Base-by-base conservation (phyloP, 2,797 vertebrate species). In the Enteromius trimaculatus region DNA sequence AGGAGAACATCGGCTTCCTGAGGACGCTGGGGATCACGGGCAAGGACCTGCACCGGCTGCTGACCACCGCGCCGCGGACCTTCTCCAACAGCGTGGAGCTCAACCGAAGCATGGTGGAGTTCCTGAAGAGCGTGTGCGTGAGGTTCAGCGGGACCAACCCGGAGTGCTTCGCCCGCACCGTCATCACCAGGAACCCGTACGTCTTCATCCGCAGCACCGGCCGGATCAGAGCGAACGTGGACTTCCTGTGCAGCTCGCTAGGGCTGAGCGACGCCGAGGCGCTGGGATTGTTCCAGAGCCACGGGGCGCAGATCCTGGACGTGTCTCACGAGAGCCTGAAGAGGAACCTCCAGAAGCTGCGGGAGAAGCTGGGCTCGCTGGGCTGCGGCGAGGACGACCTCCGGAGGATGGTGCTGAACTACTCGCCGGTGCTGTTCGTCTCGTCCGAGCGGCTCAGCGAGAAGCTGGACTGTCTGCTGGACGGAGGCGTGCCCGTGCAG, bases 21-120 rank as follows among this genome's bases (percentile, higher is more conserved):
- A 88, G 17, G 58, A 96, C 95, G 0, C 77, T 96, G 79, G 95
- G 92, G 58, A 90, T 97, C 62, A 89, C 87, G 1, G 21, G 77
- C 55, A 92, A 94, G 89, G 90, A 91, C 9, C 90, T 97, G 66
- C 89, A 91, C 82, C 93, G 92, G 23, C 84, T 96, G 70, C 89
- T 97, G 69, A 94, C 91, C 60, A 94, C 85, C 53, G 93, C 94
- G 0, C 94, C 95, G 0, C 91, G 95, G 8, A 95, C 94, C 1
- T 96, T 97, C 92, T 96, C 95, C 82, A 96, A 95, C 88, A 95
- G 93, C 11, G 51, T 95, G 29, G 90, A 92, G 79, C 93, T 96
- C 72, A 96, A 96, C 88, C 93, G 53, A 69, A 92, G 93, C 84
- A 96, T 95, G 92, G 88, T 94, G 85, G 90, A 94, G 47, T 86